Evolutionary conservation across 2,888 invertebrate genomes (phyloP).

Genomic region (Phaedon cochleariae): DNA sequence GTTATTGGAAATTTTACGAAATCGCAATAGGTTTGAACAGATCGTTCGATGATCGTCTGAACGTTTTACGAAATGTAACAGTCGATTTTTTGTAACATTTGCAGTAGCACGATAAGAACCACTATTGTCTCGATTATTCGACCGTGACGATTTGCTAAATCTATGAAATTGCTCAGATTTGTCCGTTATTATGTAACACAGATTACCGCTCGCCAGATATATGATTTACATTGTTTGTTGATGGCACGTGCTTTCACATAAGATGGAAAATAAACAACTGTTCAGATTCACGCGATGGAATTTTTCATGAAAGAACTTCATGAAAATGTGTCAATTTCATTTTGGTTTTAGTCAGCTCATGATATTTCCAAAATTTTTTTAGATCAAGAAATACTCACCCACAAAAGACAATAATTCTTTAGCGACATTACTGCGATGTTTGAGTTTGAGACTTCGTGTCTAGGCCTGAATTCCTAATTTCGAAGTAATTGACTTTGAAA

Average conservation of each 20-base stretch:
- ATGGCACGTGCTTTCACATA: conserved; percentile 24
- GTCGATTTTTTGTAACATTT: conserved; percentile 23
- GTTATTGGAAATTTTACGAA: conserved; percentile 16
- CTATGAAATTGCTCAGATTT: conserved; percentile 24
- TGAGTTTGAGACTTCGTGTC: no score
- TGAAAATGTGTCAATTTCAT: no score
- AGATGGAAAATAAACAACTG: conserved; percentile 1
- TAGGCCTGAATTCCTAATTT: no score
- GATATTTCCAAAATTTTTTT: no score
- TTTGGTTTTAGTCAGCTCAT: no score
- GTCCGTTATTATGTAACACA: conserved; percentile 27
- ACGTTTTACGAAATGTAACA: conserved; percentile 18
- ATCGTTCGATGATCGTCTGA: conserved; percentile 17
- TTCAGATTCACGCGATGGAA: no score
- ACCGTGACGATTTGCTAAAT: conserved; percentile 31
- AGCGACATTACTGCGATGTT: no score
- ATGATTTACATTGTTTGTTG: conserved; percentile 20
- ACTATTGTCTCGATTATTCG: conserved; percentile 28
- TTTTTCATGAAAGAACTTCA: no score
- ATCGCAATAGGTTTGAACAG: conserved; percentile 12
- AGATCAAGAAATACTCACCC: no score
- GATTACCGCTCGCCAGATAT: conserved; percentile 24
- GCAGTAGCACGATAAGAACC: conserved; percentile 26
- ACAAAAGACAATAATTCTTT: no score
- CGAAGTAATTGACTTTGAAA: no score